Evolutionary conservation across 2,113 vertebrate species (phyloP).

Genomic region (Bostrychus sinensis): DNA sequence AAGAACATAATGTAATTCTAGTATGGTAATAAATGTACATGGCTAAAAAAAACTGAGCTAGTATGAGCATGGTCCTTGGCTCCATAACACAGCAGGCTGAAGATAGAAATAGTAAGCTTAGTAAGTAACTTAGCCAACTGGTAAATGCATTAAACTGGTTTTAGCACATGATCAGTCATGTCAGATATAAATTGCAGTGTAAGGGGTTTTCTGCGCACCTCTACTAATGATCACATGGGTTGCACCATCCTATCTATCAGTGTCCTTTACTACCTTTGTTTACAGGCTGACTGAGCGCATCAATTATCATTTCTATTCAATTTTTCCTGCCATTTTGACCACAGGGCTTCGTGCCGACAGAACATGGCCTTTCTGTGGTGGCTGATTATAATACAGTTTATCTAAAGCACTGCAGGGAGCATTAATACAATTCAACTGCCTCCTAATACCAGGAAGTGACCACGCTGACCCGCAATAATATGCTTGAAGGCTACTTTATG

Average conservation of each 20-base stretch:
- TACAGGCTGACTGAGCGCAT: constrained; percentile 3
- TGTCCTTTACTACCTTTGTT: constrained; percentile 6
- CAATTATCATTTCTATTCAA: constrained; percentile 20
- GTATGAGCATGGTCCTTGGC: too few relatives aligned
- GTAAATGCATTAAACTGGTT: constrained; percentile 3
- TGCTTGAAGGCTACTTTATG: constrained; percentile 1
- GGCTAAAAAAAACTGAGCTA: too few relatives aligned
- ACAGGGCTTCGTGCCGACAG: constrained; percentile 10
- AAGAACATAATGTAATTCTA: too few relatives aligned
- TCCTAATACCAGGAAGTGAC: constrained; percentile 1
- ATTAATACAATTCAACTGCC: constrained; percentile 11
- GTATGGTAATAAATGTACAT: too few relatives aligned
- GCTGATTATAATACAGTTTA: constrained; percentile 15
- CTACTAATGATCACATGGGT: background rate
- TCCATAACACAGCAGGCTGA: background rate
- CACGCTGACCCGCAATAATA: background rate
- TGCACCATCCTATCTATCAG: background rate
- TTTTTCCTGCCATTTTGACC: constrained; percentile 4
- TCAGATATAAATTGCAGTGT: constrained; percentile 19
- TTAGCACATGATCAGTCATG: background rate
- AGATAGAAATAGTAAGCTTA: background rate
- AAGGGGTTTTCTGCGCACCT: background rate
- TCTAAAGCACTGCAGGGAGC: background rate
- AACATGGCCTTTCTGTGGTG: background rate
- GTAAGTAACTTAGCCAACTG: background rate